These are phyloP conservation scores for Ashinkailepas kermadecensis DNA, from an alignment of 2,888 invertebrate species.

Conservation along the genomic window DNA sequence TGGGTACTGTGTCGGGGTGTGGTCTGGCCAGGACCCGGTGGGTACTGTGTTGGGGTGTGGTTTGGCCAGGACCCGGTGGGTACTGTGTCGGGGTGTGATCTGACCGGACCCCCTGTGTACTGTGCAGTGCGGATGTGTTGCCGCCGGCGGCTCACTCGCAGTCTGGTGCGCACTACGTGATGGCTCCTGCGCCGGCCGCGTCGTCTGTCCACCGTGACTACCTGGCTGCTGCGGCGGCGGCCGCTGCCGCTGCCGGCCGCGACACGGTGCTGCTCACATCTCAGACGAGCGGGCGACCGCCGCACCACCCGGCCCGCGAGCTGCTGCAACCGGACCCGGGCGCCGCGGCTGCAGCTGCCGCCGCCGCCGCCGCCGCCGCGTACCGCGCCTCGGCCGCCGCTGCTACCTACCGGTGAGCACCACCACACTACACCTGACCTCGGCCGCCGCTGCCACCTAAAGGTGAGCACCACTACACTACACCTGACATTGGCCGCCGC, in stretches of 20 bases:
- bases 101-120: background rate
- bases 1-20: no score
- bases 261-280: conserved; percentile 16
- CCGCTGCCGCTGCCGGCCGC: conserved; percentile 27
- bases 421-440: background rate
- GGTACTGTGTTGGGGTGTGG: no score
- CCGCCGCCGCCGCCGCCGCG: conserved; percentile 7
- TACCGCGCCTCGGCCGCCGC: conserved; percentile 20
- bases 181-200: conserved; percentile 7
- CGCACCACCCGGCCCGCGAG: conserved; percentile 24
- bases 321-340: conserved; percentile 22
- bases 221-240: conserved; percentile 26
- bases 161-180: conserved; percentile 6
- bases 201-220: conserved; percentile 11
- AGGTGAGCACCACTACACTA: no score
- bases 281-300: background rate
- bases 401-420: conserved; percentile 26
- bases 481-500: no score
- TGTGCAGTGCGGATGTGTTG: conserved; percentile 23
- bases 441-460: background rate
- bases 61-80: no score
- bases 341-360: conserved; percentile 15
- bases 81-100: no score
- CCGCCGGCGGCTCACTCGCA: conserved; percentile 19
- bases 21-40: no score